Base-by-base conservation (phyloP, 2,113 vertebrate species). In the Colistium nudipinnis region DNA sequence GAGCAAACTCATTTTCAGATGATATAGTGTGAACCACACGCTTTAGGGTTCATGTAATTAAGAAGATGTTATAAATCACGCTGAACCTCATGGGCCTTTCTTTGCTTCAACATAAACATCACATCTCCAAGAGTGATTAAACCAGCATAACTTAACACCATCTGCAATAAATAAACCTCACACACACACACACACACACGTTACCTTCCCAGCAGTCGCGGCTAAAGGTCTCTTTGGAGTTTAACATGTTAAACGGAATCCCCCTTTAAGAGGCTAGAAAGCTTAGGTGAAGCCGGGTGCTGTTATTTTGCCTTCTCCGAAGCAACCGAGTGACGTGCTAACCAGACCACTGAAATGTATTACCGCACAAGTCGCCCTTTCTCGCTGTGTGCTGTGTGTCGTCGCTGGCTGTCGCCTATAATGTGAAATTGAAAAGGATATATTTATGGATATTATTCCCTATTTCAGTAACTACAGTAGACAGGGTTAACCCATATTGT, bases 331-430 rank as follows among this genome's bases (percentile, higher is more conserved):
- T 41, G 33, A 27, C 60, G 62, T 36, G 49, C 72, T 83, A 65
- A 75, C 63, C 80, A 55, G 83, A 84, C 83, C 45, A 31, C 60
- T 89, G 85, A 86, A 85, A 83, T 89, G 87, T 89, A 83, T 77
- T 64, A 22, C 44, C 63, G 71, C 65, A 82, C 77, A 78, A 59
- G 33, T 79, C 62, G 7, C 45, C 74, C 45, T 69, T 22, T 33
- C 20, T 74, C 64, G 43, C 59, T 74, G 52, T 63, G 52, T 63
- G 17, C 54, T 63, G 16, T 71, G 36, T 60, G 56, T 67, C 52
- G 33, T 57, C 79, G 56, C 76, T 76, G 70, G 72, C 63, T 80
- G 71, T 74, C 81, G 52, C 59, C 54, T 74, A 65, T 73, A 61
- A 67, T 70, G 72, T 80, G 67, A 70, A 74, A 62, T 70, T 67